phyloP scores from a whole-genome alignment of 2,113 vertebrate genomes.

The Rhinoderma darwinii region DNA sequence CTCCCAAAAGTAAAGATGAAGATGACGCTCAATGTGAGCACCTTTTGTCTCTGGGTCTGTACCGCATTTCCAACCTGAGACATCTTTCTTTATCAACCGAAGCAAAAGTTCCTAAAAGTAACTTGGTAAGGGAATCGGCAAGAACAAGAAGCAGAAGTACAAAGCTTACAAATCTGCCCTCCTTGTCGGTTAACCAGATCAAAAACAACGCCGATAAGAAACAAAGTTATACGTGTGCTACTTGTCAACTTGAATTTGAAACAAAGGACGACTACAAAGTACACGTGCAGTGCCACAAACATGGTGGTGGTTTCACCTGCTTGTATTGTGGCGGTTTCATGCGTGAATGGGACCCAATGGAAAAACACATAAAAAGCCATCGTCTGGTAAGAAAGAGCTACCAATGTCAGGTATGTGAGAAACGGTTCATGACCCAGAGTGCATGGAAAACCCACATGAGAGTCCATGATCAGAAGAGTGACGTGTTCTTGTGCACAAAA shows the following conservation, averaged over 20 bases:
- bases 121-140: conserved; percentile 5
- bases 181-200: background rate
- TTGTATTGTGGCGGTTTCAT: conserved; percentile 62
- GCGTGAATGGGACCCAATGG: conserved; percentile 66
- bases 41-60: conserved; percentile 72
- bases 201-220: conserved; percentile 43
- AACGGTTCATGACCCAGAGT: conserved; percentile 59
- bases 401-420: conserved; percentile 57
- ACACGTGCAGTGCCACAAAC: conserved; percentile 53
- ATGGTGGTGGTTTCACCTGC: conserved; percentile 60
- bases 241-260: conserved; percentile 33
- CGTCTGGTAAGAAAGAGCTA: conserved; percentile 52
- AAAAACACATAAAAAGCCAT: conserved; percentile 65
- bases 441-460: conserved; percentile 57
- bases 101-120: conserved; percentile 6
- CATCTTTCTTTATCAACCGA: background rate
- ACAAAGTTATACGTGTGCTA: conserved; percentile 21
- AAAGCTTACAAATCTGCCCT: background rate
- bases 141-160: background rate
- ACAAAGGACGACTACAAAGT: conserved; percentile 56
- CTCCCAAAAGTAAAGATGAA: conserved; percentile 64
- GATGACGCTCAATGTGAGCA: conserved; percentile 71
- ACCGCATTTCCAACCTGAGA: conserved; percentile 65
- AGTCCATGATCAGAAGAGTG: conserved; percentile 40
- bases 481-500: conserved; percentile 36